phyloP scores from a whole-genome alignment of 2,888 invertebrate species.

The Watsonalla binaria region DNA sequence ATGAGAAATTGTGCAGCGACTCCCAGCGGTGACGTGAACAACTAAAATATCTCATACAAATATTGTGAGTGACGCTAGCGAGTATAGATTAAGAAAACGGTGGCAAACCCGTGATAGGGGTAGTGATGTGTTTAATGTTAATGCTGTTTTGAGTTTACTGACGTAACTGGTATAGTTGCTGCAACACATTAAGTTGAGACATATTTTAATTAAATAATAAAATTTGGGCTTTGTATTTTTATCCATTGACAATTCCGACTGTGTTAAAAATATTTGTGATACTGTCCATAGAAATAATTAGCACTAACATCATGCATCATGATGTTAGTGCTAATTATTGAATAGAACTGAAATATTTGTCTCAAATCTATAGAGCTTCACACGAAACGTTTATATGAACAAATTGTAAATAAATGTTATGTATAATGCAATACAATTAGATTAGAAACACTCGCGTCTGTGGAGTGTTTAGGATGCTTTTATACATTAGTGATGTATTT shows the following conservation, averaged over 20 bases:
- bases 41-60: too few relatives aligned
- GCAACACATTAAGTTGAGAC: too few relatives aligned
- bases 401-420: constrained; percentile 40
- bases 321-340: not conserved
- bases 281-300: not conserved
- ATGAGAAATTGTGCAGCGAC: too few relatives aligned
- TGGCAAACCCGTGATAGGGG: too few relatives aligned
- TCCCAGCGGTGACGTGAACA: too few relatives aligned
- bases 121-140: not conserved
- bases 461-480: constrained; percentile 49
- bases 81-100: too few relatives aligned
- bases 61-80: too few relatives aligned
- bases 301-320: too few relatives aligned
- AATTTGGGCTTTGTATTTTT: too few relatives aligned
- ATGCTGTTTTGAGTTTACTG: not conserved
- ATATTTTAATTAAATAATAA: too few relatives aligned
- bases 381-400: constrained; percentile 6
- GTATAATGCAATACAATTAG: constrained; percentile 35
- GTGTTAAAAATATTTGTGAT: not conserved
- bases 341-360: constrained; percentile 2
- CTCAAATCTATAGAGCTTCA: constrained; percentile 7
- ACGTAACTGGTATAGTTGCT: too few relatives aligned
- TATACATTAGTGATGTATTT: constrained; percentile 53
- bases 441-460: constrained; percentile 23
- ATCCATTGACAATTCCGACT: too few relatives aligned